Conservation (phyloP, 1,140 invertebrate species). For the Pseudomyrmex sp. region DNA sequence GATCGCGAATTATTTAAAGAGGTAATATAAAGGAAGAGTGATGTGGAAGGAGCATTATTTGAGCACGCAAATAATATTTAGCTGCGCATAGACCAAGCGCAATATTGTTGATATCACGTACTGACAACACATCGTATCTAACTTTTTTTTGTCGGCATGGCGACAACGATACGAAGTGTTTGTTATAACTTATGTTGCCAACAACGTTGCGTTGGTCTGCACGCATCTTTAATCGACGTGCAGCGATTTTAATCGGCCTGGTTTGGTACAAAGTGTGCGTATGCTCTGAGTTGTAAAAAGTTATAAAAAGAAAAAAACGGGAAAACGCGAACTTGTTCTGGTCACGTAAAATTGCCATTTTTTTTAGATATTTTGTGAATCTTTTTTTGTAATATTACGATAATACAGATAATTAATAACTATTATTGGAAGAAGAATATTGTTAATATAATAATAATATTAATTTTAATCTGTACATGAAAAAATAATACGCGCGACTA, state of each 20-base stretch:
- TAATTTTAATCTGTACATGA: slow-evolving; percentile 81
- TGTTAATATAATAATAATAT: slow-evolving; percentile 83
- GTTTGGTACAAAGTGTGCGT: slow-evolving; percentile 84
- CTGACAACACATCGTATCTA: too few species aligned
- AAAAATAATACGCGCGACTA: slow-evolving; percentile 71
- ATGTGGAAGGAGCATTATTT: slow-evolving; percentile 83
- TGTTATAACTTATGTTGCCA: too few species aligned
- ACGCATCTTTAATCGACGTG: slow-evolving; percentile 52
- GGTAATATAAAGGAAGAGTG: slow-evolving; percentile 80
- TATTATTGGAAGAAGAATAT: slow-evolving; percentile 80
- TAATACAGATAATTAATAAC: slow-evolving; percentile 76
- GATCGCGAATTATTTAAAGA: slow-evolving; percentile 83
- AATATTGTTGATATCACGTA: too few species aligned
- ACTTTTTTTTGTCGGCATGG: too few species aligned
- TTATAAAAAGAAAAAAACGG: slow-evolving; percentile 72
- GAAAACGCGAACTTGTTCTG: slow-evolving; percentile 84
- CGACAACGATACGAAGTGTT: too few species aligned
- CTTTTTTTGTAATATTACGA: slow-evolving; percentile 76
- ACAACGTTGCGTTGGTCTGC: too few species aligned
- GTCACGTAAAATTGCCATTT: slow-evolving; percentile 85
- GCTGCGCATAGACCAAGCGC: too few species aligned
- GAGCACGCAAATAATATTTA: slow-evolving; percentile 73
- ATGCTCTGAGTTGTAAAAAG: slow-evolving; percentile 82
- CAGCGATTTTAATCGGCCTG: slow-evolving; percentile 83
- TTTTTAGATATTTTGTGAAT: slow-evolving; percentile 78